These are phyloP conservation scores for Sanderia malayensis DNA, from an alignment of 30 jellyfish, hydroid and myxozoan genomes.

Conservation along the genomic window DNA sequence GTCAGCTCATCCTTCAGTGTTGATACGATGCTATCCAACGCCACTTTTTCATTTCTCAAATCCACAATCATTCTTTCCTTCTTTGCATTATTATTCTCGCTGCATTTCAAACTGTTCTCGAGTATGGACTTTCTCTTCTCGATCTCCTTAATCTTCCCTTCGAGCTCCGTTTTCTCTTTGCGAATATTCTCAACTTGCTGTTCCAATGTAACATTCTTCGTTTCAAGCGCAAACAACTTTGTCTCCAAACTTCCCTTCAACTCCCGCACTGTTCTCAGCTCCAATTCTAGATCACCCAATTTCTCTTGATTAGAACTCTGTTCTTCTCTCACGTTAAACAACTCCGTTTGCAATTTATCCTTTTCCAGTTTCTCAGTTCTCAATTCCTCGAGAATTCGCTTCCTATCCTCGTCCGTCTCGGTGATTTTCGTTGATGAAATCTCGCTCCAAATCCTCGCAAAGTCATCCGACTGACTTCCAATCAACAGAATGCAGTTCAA, in stretches of 20 bases:
- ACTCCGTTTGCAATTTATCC: conserved; percentile 67
- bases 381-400: conserved; percentile 75
- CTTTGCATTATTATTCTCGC: conserved; percentile 94
- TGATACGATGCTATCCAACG: conserved; percentile 87
- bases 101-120: conserved; percentile 65
- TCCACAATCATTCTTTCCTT: conserved; percentile 93
- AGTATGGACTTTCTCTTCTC: conserved; percentile 70
- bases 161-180: conserved; percentile 69
- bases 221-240: conserved; percentile 67
- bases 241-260: conserved; percentile 81
- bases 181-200: conserved; percentile 60
- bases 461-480: conserved; percentile 69
- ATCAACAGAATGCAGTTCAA: conserved; percentile 81
- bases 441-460: conserved; percentile 72
- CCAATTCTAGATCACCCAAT: conserved; percentile 83
- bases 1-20: conserved; percentile 93
- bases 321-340: conserved; percentile 69
- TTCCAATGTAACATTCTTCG: conserved; percentile 67
- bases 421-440: conserved; percentile 38
- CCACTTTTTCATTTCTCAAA: conserved; percentile 93
- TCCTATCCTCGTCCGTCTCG: conserved; percentile 76
- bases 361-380: conserved; percentile 62
- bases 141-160: conserved; percentile 66
- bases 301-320: conserved; percentile 69
- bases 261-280: conserved; percentile 84